These are phyloP conservation scores for Pygmarrhopalites habei DNA, from an alignment of 1,140 invertebrate genomes.

Conservation along the genomic window DNA sequence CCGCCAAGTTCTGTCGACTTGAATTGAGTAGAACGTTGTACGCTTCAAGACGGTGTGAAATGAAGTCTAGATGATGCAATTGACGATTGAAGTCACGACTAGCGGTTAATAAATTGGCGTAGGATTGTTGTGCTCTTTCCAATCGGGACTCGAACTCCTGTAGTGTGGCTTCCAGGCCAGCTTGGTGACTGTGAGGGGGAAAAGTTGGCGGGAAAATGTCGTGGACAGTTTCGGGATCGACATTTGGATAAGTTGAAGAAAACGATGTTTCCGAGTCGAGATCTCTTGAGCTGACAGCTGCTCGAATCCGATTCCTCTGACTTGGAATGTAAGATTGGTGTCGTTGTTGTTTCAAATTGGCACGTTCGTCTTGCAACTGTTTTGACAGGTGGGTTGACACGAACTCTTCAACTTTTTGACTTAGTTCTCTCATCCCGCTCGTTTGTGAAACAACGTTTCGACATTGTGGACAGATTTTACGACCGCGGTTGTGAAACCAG, in stretches of 20 bases:
- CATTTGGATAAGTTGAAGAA: neutral
- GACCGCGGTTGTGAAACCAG: conserved; percentile 14
- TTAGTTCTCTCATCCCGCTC: neutral
- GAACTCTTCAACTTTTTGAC: neutral
- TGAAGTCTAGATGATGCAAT: neutral
- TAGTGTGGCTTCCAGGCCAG: neutral
- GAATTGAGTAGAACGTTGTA: no score
- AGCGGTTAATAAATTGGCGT: neutral
- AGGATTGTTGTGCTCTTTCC: neutral
- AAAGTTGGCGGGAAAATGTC: neutral
- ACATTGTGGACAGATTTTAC: conserved; percentile 22
- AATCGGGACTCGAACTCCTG: neutral
- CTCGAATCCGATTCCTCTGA: neutral
- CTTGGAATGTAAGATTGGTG: no score
- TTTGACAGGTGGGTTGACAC: neutral
- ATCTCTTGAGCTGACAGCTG: neutral
- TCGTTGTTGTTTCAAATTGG: neutral
- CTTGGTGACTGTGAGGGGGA: neutral
- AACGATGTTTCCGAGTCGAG: neutral
- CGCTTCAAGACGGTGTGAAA: neutral
- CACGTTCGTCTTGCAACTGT: neutral
- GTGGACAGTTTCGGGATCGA: neutral
- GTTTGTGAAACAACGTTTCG: conserved; percentile 4
- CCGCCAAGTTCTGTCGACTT: no score
- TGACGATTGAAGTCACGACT: neutral